Base-by-base conservation (phyloP, 1,140 invertebrate genomes). In the Aphaenogaster rudis region DNA sequence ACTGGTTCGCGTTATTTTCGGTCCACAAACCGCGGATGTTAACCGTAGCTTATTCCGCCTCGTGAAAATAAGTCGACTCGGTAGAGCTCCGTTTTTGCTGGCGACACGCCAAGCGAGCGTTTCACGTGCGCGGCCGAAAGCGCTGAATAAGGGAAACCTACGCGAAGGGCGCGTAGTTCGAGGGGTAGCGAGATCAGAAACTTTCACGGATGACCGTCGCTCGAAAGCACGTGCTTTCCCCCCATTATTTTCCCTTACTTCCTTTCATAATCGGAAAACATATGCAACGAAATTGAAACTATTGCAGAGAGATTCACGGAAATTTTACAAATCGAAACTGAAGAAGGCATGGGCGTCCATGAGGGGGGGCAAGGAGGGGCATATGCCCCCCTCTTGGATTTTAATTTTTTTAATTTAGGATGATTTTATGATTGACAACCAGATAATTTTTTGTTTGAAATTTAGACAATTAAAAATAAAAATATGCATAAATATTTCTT, bases 61-160 rank as follows among this genome's bases (percentile, higher is more conserved):
- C 77, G 64, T 79, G 89, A 80, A 90, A 87, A 89, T 80, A 90
- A 89, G 89, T 87, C 88, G 78, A 78, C 36, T 72, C 64, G 89
- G 72, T 78, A 74, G 42, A 69, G 86, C 79, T 79, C 66, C 78
- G 72, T 71, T 79, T 87, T 90, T 66, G 57, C 72, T 90, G 89
- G 89, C 89, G 54, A 2, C 1, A 8, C 0, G 89, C 89, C 89
- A 90, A 54, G 42, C 50, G 9, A 78, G 39, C 15, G 45, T 72
- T 59, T 80, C 72, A 86, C 69, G 77, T 87, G 76, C 69, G 17
- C 52, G 17, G 15, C 48, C 54, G 54, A 84, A 61, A 48, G n/a
- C 28, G 48, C 63, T 64, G 63, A 86, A 78, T 82, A 89, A 81
- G 77, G 84, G 33, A 76, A 89, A 82, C 54, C 63, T 28, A 63